These are phyloP conservation scores for Euura saliciscinereae DNA, from an alignment of 1,140 invertebrate species.

Conservation along the genomic window DNA sequence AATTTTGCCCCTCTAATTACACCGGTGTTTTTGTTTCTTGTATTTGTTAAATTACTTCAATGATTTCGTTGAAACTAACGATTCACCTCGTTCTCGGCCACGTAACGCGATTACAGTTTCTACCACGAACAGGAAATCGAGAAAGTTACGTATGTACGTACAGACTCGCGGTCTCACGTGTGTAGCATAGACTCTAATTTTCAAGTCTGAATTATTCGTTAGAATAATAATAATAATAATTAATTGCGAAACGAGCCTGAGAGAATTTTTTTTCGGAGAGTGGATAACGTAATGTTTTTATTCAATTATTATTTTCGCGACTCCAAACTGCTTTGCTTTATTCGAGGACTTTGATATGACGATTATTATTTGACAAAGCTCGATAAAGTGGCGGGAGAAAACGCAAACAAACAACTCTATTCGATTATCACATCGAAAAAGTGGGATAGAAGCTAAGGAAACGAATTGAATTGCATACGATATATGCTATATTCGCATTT, in stretches of 20 bases:
- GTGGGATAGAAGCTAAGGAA: too few species aligned
- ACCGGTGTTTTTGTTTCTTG: too few species aligned
- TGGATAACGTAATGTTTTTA: too few species aligned
- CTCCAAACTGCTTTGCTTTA: background rate
- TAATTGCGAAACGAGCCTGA: too few species aligned
- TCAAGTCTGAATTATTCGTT: background rate
- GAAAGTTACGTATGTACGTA: background rate
- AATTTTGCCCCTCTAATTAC: too few species aligned
- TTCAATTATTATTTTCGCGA: too few species aligned
- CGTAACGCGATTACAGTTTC: too few species aligned
- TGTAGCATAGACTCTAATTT: background rate
- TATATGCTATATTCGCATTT: background rate
- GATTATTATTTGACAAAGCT: background rate
- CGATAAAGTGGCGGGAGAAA: background rate
- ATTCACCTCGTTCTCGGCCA: too few species aligned
- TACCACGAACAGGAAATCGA: background rate
- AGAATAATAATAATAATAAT: background rate
- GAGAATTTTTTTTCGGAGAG: too few species aligned
- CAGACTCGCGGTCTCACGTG: background rate
- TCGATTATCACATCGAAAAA: background rate
- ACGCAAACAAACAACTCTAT: background rate
- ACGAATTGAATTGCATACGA: background rate
- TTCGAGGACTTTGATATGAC: background rate
- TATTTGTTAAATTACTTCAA: too few species aligned
- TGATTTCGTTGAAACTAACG: too few species aligned